Percentiles rank a stretch among this genome's conserved stretches.
Evolutionary conservation across 2,797 vertebrate species (phyloP).

Genomic region (Buphagus erythrorhynchus): DNA sequence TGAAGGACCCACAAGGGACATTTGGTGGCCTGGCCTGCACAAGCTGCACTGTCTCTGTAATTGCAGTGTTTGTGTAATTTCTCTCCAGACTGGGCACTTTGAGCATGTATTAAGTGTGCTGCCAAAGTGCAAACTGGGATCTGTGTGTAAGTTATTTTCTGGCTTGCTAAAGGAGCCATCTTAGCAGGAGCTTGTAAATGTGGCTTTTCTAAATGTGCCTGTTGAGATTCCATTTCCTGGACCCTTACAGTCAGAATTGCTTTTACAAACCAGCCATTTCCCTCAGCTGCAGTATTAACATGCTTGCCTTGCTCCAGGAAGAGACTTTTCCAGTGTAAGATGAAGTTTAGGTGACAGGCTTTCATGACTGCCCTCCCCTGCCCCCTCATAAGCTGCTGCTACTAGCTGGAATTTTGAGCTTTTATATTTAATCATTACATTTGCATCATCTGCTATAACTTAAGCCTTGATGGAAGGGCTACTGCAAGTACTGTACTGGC

Average conservation of each 20-base stretch:
- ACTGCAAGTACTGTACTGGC: background rate
- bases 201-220: conserved; percentile 28
- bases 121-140: background rate
- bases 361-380: background rate
- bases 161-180: background rate
- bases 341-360: conserved; percentile 14
- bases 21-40: background rate
- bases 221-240: conserved; percentile 54
- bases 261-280: conserved; percentile 34
- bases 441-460: conserved; percentile 1
- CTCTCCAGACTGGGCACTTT: background rate
- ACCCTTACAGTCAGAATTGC: conserved; percentile 17
- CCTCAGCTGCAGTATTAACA: conserved; percentile 22
- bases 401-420: background rate
- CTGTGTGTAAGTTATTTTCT: conserved; percentile 20
- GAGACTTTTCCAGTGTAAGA: background rate
- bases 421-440: conserved; percentile 21
- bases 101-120: background rate
- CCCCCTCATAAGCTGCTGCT: background rate
- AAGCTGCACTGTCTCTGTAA: background rate
- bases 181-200: conserved; percentile 33
- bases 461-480: background rate
- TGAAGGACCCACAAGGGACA: background rate
- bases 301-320: background rate
- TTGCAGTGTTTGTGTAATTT: background rate